These are phyloP conservation scores for Cyprinodon tularosa DNA, from an alignment of 2,113 vertebrate species.

Conservation along the genomic window DNA sequence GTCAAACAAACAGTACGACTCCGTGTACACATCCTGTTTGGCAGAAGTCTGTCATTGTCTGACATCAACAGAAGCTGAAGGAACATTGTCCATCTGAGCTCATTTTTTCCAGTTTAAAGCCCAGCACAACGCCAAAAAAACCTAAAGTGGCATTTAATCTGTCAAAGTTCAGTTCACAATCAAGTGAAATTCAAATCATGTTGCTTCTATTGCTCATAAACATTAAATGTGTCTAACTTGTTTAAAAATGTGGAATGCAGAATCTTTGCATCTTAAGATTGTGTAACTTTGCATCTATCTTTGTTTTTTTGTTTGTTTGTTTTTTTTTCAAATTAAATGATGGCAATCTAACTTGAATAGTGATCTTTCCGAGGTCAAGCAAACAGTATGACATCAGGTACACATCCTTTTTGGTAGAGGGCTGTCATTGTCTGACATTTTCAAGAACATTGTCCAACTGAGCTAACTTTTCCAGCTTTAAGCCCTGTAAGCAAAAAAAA, in stretches of 20 bases:
- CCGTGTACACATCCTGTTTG: conserved; percentile 56
- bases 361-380: conserved; percentile 65
- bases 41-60: conserved; percentile 67
- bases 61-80: conserved; percentile 43
- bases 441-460: conserved; percentile 32
- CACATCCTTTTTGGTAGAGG: conserved; percentile 49
- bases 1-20: conserved; percentile 70
- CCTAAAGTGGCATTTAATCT: no score
- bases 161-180: no score
- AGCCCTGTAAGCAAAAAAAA: conserved; percentile 19
- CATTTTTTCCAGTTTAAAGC: neutral
- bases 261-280: no score
- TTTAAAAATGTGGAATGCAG: no score
- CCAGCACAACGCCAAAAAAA: no score
- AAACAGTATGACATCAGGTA: conserved; percentile 63
- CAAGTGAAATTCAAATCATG: no score
- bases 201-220: no score
- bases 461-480: conserved; percentile 6
- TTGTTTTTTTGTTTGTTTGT: no score
- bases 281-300: no score
- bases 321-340: no score
- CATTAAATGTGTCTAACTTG: no score
- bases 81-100: conserved; percentile 18
- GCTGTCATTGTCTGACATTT: conserved; percentile 68
- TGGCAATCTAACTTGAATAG: no score